Percentiles rank a stretch among this genome's conserved stretches.
Conservation (phyloP, 2,113 vertebrate genomes). For the Seriola quinqueradiata region DNA sequence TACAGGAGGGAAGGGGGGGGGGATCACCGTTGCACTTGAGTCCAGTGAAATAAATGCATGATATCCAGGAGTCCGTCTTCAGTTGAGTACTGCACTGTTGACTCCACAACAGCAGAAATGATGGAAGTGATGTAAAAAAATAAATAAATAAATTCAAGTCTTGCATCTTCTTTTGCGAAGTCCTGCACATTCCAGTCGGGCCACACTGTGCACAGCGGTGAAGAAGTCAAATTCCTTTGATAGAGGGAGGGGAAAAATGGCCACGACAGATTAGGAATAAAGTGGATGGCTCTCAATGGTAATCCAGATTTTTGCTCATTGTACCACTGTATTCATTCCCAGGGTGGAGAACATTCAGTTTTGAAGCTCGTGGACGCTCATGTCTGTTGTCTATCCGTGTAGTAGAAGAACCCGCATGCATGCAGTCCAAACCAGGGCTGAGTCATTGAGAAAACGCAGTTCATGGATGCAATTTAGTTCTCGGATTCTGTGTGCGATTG, state of each 20-base stretch:
- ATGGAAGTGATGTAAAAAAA: background rate
- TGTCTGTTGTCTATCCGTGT: constrained; percentile 29
- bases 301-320: constrained; percentile 69
- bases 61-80: constrained; percentile 68
- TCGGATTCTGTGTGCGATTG: constrained; percentile 40
- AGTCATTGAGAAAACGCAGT: constrained; percentile 33
- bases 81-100: constrained; percentile 1
- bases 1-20: too few relatives aligned
- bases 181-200: constrained; percentile 43
- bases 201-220: constrained; percentile 8
- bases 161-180: constrained; percentile 49
- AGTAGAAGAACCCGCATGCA: constrained; percentile 4
- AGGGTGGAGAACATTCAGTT: constrained; percentile 11
- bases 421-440: constrained; percentile 27
- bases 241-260: constrained; percentile 13
- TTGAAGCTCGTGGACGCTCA: constrained; percentile 25
- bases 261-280: constrained; percentile 24
- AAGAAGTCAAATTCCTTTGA: constrained; percentile 52
- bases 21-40: constrained; percentile 6
- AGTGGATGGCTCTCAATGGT: constrained; percentile 38
- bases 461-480: constrained; percentile 12
- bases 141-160: constrained; percentile 7
- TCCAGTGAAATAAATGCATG: constrained; percentile 38
- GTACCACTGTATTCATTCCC: constrained; percentile 36
- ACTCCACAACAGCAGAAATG: constrained; percentile 24